Conservation (phyloP, 1,140 invertebrate genomes). For the Drosophila sp. region DNA sequence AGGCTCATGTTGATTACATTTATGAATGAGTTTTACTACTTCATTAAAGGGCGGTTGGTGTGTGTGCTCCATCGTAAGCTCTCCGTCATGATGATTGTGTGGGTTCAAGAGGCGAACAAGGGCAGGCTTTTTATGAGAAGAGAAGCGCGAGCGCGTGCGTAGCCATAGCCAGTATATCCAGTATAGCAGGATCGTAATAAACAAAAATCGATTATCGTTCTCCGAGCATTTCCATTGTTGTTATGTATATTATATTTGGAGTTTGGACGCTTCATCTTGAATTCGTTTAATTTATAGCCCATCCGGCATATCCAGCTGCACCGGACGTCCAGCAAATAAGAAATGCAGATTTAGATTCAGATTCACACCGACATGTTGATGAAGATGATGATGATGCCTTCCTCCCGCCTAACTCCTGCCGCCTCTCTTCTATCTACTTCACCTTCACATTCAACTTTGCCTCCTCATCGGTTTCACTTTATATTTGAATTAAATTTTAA, state of each 20-base stretch:
- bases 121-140: conserved; percentile 12
- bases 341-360: conserved; percentile 47
- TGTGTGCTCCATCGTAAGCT: background rate
- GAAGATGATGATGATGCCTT: background rate
- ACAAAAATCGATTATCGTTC: conserved; percentile 82
- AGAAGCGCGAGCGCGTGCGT: conserved; percentile 50
- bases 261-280: conserved; percentile 64
- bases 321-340: conserved; percentile 61
- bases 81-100: conserved; percentile 46
- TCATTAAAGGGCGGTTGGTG: conserved; percentile 74
- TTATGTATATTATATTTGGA: conserved; percentile 76
- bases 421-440: no score
- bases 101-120: conserved; percentile 37
- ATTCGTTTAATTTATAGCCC: conserved; percentile 82
- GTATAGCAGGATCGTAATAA: conserved; percentile 72
- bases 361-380: conserved; percentile 7
- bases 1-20: conserved; percentile 63
- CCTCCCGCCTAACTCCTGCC: no score
- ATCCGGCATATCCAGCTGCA: conserved; percentile 61
- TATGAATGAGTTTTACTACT: conserved; percentile 83
- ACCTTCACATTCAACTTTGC: background rate
- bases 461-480: background rate
- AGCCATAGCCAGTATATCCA: conserved; percentile 33
- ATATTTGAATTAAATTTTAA: conserved; percentile 14
- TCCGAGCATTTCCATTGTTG: conserved; percentile 77